Conservation (phyloP, 2,888 invertebrate genomes). For the Oscheius sp. region DNA sequence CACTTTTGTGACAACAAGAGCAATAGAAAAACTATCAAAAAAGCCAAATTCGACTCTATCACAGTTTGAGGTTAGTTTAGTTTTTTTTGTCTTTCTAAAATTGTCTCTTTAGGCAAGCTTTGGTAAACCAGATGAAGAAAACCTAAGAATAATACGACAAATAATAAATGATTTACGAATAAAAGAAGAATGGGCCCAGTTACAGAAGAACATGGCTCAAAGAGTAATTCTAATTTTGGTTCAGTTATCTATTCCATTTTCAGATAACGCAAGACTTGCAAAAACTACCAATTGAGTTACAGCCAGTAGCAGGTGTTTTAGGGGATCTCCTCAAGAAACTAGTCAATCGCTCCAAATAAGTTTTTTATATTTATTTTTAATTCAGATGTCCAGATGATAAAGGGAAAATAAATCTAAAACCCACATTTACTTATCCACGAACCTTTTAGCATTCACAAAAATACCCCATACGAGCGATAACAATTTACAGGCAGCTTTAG, state of each 20-base stretch:
- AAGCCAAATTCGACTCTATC: conserved; percentile 17
- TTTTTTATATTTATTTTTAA: not conserved
- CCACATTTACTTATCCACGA: conserved; percentile 13
- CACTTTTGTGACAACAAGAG: conserved; percentile 78
- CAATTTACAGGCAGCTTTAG: conserved; percentile 7
- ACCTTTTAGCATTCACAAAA: conserved; percentile 18
- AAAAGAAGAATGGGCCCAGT: conserved; percentile 10
- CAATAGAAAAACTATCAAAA: conserved; percentile 52
- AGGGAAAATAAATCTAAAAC: not conserved
- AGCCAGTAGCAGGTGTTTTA: conserved; percentile 1
- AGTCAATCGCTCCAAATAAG: conserved; percentile 5
- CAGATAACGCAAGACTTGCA: conserved; percentile 12
- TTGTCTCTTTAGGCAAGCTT: conserved; percentile 38
- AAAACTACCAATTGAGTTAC: not conserved
- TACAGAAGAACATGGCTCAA: not conserved
- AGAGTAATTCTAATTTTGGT: not conserved
- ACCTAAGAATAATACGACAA: conserved; percentile 33
- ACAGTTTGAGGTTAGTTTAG: not conserved
- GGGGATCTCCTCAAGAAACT: not conserved
- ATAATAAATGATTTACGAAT: conserved; percentile 43
- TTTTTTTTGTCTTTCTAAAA: conserved; percentile 1
- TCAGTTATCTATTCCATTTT: not conserved
- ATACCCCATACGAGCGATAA: conserved; percentile 18
- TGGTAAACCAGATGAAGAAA: conserved; percentile 44
- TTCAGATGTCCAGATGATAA: not conserved